Evolutionary conservation across 2,797 vertebrate genomes (phyloP).

Genomic region (Platyrinchus mystaceus): DNA sequence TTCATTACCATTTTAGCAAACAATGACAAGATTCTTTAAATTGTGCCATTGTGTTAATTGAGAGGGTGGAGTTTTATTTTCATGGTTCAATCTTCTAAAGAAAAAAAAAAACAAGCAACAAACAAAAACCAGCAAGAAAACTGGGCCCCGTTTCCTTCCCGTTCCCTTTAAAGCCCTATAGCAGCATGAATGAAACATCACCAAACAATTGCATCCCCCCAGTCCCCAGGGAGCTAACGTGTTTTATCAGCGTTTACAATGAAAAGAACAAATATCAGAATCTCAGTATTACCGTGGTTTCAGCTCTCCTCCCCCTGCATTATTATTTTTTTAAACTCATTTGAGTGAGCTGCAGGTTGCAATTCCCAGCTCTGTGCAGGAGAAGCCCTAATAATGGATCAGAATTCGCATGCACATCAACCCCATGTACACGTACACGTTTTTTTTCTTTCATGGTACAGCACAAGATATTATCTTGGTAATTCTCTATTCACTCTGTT

Average conservation of each 20-base stretch:
- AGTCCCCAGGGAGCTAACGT: slow-evolving; percentile 1
- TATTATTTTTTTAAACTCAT: neutral
- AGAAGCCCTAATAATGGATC: neutral
- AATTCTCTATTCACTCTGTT: neutral
- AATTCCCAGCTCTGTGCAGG: slow-evolving; percentile 17
- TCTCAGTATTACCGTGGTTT: neutral
- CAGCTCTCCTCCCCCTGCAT: neutral
- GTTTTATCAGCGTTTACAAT: slow-evolving; percentile 19
- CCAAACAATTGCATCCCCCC: slow-evolving; percentile 26
- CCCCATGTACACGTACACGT: neutral
- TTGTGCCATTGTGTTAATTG: neutral
- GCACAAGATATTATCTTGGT: slow-evolving; percentile 12
- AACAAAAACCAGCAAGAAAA: neutral
- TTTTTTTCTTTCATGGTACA: neutral
- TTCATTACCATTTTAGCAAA: slow-evolving; percentile 12
- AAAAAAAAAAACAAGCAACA: neutral
- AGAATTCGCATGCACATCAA: neutral
- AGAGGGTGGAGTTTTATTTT: slow-evolving; percentile 3
- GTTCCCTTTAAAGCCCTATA: neutral
- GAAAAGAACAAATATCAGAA: slow-evolving; percentile 8
- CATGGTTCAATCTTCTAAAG: neutral
- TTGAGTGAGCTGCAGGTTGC: slow-evolving; percentile 30
- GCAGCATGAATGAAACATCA: slow-evolving; percentile 54
- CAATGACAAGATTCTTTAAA: slow-evolving; percentile 12
- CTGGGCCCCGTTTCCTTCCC: neutral